Evolutionary conservation across 2,797 vertebrate species (phyloP).

Genomic region (Furcifer pardalis): DNA sequence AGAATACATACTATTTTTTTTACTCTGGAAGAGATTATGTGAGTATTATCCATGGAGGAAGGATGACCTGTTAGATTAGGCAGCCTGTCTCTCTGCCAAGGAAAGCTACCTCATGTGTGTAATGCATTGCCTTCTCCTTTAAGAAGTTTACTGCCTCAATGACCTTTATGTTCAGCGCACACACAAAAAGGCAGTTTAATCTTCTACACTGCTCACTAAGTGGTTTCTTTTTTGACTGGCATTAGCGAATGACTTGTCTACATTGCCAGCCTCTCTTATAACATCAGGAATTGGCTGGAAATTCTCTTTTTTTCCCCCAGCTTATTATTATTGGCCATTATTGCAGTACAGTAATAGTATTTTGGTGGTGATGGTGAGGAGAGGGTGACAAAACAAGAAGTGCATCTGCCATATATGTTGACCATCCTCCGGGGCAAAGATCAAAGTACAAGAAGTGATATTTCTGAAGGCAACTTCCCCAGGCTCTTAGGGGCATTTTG

Average conservation of each 20-base stretch:
- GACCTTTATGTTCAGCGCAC: conserved; percentile 74
- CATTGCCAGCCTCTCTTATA: conserved; percentile 72
- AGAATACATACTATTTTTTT: too few relatives aligned
- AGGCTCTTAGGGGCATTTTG: too few relatives aligned
- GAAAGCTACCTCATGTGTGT: conserved; percentile 42
- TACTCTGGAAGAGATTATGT: too few relatives aligned
- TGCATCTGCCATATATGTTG: too few relatives aligned
- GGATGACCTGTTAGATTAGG: conserved; percentile 35
- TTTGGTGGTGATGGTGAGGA: conserved; percentile 63
- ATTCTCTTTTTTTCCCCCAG: conserved; percentile 41
- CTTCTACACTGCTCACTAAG: conserved; percentile 65
- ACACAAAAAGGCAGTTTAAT: conserved; percentile 71
- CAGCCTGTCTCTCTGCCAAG: conserved; percentile 19
- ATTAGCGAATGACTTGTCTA: conserved; percentile 70
- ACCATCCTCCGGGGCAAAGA: too few relatives aligned
- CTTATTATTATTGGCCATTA: conserved; percentile 51
- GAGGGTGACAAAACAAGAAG: conserved; percentile 62
- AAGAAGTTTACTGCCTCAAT: conserved; percentile 71
- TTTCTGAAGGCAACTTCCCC: too few relatives aligned
- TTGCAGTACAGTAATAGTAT: conserved; percentile 54
- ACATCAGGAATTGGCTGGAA: conserved; percentile 57
- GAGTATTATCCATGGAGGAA: conserved; percentile 21
- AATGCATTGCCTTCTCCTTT: conserved; percentile 67
- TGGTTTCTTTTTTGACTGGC: conserved; percentile 73
- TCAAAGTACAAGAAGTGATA: too few relatives aligned